These are phyloP conservation scores for Carcina quercana DNA, from an alignment of 2,888 invertebrate genomes.

Conservation along the genomic window DNA sequence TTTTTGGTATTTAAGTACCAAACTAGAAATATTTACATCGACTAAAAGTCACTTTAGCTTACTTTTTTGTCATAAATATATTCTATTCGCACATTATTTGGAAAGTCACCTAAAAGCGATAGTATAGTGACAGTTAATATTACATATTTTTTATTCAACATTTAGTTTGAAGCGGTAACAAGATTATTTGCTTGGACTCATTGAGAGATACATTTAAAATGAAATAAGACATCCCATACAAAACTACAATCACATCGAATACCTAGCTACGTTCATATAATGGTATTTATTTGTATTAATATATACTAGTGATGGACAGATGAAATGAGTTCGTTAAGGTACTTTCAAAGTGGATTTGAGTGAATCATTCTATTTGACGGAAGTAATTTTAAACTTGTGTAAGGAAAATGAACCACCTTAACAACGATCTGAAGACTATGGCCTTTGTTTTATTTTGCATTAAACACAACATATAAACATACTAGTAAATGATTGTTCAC, in stretches of 20 bases:
- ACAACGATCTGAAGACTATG: conserved; percentile 21
- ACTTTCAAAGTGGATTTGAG: no score
- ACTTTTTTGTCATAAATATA: conserved; percentile 38
- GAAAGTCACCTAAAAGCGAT: conserved; percentile 62
- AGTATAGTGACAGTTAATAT: conserved; percentile 49
- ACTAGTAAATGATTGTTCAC: conserved; percentile 47
- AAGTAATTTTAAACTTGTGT: no score
- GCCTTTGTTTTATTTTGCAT: no score
- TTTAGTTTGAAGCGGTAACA: conserved; percentile 56
- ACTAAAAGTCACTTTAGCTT: conserved; percentile 53
- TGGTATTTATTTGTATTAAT: conserved; percentile 32
- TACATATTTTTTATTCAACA: conserved; percentile 30
- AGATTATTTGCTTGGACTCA: conserved; percentile 45
- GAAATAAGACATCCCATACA: conserved; percentile 36
- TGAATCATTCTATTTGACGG: no score
- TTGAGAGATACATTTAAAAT: conserved; percentile 28
- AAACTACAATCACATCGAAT: conserved; percentile 60
- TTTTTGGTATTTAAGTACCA: conserved; percentile 34
- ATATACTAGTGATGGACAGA: conserved; percentile 35
- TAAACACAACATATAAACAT: no score
- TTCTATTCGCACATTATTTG: conserved; percentile 35
- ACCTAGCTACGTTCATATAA: conserved; percentile 50
- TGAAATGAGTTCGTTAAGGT: conserved; percentile 20
- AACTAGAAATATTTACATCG: conserved; percentile 56
- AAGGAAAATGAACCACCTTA: not conserved